A percentile compares a stretch with the other conserved stretches of the same genome.
phyloP scores from a whole-genome alignment of 2,113 vertebrate species.

The Charina bottae region DNA sequence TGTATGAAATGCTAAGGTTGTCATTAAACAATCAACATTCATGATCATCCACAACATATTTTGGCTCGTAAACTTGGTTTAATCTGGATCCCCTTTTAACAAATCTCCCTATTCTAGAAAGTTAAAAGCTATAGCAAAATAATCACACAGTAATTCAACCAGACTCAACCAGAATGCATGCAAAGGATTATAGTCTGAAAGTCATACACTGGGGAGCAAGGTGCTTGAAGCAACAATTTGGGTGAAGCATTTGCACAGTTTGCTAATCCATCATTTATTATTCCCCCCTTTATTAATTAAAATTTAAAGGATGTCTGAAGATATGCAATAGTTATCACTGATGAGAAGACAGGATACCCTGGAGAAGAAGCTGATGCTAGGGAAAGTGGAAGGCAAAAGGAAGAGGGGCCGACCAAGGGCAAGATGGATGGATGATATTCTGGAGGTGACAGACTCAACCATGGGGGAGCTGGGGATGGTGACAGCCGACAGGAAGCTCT shows the following conservation, averaged over 20 bases:
- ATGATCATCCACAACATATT: background rate
- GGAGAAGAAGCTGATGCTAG: too few relatives aligned
- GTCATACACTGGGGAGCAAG: too few relatives aligned
- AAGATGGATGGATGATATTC: too few relatives aligned
- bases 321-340: background rate
- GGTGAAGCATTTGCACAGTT: too few relatives aligned
- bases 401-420: too few relatives aligned
- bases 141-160: background rate
- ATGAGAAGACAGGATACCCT: too few relatives aligned
- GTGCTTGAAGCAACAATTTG: too few relatives aligned
- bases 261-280: background rate
- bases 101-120: background rate
- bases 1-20: background rate
- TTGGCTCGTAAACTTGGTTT: background rate
- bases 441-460: too few relatives aligned
- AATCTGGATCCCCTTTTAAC: background rate
- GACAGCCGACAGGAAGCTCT: too few relatives aligned
- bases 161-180: background rate
- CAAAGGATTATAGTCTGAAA: background rate
- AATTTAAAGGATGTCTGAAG: background rate
- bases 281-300: background rate
- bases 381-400: too few relatives aligned
- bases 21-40: background rate
- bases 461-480: too few relatives aligned
- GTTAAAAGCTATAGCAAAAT: background rate